Evolutionary conservation across 2,888 invertebrate species (phyloP).

Genomic region (Syrphus vitripennis): DNA sequence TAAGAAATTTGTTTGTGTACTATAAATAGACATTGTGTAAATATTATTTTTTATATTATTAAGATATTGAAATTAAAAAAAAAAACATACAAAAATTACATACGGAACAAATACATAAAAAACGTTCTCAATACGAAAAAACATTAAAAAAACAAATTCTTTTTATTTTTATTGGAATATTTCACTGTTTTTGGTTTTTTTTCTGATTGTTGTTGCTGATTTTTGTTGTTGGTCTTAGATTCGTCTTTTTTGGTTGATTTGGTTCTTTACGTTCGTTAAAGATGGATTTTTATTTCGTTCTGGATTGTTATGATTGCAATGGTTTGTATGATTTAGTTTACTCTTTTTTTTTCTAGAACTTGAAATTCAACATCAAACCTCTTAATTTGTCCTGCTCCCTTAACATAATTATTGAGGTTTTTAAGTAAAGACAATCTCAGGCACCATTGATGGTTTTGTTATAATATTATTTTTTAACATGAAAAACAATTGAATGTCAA

Average conservation of each 20-base stretch:
- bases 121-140: conserved; percentile 48
- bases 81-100: conserved; percentile 26
- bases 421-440: too few species aligned
- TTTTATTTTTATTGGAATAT: conserved; percentile 40
- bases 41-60: conserved; percentile 58
- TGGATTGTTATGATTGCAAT: neutral
- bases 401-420: too few species aligned
- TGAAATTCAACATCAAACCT: neutral
- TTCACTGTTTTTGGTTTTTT: conserved; percentile 1
- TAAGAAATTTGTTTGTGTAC: conserved; percentile 48
- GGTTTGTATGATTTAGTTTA: neutral
- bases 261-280: neutral
- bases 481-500: too few species aligned
- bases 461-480: too few species aligned
- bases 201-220: conserved; percentile 15
- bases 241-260: conserved; percentile 6
- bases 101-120: conserved; percentile 44
- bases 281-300: neutral
- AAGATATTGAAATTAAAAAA: conserved; percentile 50
- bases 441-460: too few species aligned
- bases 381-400: neutral
- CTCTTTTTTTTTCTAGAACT: neutral
- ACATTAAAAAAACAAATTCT: conserved; percentile 44
- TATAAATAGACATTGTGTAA: conserved; percentile 51
- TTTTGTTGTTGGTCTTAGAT: conserved; percentile 6